These are phyloP conservation scores for Phaedon cochleariae DNA, from an alignment of 2,888 invertebrate species.

Conservation along the genomic window DNA sequence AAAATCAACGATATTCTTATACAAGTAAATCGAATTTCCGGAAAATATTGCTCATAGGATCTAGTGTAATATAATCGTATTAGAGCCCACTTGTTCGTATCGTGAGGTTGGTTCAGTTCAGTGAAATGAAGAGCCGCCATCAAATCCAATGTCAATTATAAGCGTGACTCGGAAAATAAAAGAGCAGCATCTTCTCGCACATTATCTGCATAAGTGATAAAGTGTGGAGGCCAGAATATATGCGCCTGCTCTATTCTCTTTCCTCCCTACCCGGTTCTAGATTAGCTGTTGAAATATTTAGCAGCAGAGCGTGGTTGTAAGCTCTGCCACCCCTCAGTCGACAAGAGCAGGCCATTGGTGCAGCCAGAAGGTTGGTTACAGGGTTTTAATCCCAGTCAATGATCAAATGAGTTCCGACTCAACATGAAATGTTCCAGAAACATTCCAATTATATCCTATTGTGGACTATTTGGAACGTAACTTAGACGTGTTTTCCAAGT, in stretches of 20 bases:
- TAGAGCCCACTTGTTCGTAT: neutral
- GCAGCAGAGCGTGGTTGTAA: slow-evolving; percentile 51
- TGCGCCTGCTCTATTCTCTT: slow-evolving; percentile 52
- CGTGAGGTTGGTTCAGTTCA: neutral
- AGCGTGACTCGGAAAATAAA: slow-evolving; percentile 38
- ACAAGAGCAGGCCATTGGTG: slow-evolving; percentile 24
- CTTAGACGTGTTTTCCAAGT: too few relatives aligned
- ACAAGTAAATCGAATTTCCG: too few relatives aligned
- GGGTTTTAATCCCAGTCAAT: neutral
- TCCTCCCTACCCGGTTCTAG: slow-evolving; percentile 48
- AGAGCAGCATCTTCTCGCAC: slow-evolving; percentile 47
- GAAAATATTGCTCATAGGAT: too few relatives aligned
- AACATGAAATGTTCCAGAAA: too few relatives aligned
- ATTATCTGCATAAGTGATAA: slow-evolving; percentile 51
- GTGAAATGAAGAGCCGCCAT: neutral
- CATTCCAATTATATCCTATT: too few relatives aligned
- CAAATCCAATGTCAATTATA: slow-evolving; percentile 35
- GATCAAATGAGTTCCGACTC: too few relatives aligned
- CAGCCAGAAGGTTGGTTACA: neutral
- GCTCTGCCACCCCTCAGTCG: slow-evolving; percentile 31
- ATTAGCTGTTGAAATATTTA: slow-evolving; percentile 60
- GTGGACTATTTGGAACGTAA: too few relatives aligned
- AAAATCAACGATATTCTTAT: too few relatives aligned
- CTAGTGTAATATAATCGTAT: too few relatives aligned
- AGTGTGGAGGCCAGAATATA: slow-evolving; percentile 37